These are phyloP conservation scores for Megaustenia siamemsis DNA, from an alignment of 2,888 invertebrate genomes.

Conservation along the genomic window DNA sequence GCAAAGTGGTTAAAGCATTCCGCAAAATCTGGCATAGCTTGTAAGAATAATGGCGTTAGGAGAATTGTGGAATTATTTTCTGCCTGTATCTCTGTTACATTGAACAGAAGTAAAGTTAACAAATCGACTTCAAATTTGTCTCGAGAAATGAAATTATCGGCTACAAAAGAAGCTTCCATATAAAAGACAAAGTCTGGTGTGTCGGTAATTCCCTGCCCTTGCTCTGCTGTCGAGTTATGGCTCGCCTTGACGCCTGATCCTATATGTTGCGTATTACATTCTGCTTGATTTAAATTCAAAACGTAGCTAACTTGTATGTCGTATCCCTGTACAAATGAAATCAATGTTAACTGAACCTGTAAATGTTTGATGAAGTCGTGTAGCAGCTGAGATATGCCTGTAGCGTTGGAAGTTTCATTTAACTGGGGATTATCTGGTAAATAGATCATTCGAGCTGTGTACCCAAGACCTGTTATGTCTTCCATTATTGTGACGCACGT, in stretches of 20 bases:
- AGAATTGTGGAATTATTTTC: neutral
- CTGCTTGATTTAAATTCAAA: too few relatives aligned
- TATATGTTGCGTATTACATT: too few relatives aligned
- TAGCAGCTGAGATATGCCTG: neutral
- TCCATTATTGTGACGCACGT: conserved; percentile 7
- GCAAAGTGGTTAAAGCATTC: neutral
- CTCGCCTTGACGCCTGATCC: too few relatives aligned
- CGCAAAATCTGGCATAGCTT: neutral
- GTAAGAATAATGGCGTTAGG: neutral
- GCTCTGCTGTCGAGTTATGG: too few relatives aligned
- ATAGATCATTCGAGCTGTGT: neutral
- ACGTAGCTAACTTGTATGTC: too few relatives aligned
- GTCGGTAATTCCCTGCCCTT: too few relatives aligned
- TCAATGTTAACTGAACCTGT: neutral
- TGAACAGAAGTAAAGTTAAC: neutral
- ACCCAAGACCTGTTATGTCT: conserved; percentile 26
- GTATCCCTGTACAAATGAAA: too few relatives aligned
- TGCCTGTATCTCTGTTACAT: neutral
- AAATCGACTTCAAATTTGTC: conserved; percentile 3
- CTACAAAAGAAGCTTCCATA: neutral
- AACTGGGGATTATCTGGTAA: neutral
- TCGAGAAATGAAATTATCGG: conserved; percentile 12
- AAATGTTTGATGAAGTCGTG: neutral
- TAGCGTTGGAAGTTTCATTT: neutral
- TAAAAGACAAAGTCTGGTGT: neutral